A percentile compares a stretch with the other conserved stretches of the same genome.
Evolutionary conservation across 1,140 invertebrate species (phyloP).

Genomic region (Plectrocnemia conspersa): DNA sequence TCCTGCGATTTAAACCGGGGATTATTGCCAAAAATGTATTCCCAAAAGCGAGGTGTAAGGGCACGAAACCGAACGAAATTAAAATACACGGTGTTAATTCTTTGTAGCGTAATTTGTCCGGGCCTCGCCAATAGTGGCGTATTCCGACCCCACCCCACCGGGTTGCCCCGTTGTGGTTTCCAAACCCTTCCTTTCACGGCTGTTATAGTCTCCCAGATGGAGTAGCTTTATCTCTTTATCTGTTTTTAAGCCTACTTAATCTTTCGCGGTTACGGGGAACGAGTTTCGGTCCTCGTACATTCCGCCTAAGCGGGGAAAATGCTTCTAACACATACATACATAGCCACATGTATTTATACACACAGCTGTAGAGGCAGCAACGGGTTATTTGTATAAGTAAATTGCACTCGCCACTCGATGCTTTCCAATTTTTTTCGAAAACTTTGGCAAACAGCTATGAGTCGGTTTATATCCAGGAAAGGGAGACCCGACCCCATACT

Average conservation of each 20-base stretch:
- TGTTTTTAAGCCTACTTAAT: slow-evolving; percentile 30
- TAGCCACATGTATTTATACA: neutral
- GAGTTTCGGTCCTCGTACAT: neutral
- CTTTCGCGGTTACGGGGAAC: slow-evolving; percentile 24
- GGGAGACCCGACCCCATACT: neutral
- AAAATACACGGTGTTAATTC: no score
- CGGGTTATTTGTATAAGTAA: slow-evolving; percentile 12
- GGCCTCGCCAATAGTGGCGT: no score
- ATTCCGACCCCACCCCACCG: no score
- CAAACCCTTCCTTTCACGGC: slow-evolving; percentile 5
- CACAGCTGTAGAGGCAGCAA: no score
- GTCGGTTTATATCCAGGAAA: neutral
- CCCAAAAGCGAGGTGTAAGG: no score
- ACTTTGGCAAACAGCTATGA: slow-evolving; percentile 2
- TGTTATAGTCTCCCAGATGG: slow-evolving; percentile 8
- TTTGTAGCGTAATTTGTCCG: no score
- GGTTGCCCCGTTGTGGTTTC: slow-evolving; percentile 5
- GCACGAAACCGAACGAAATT: no score
- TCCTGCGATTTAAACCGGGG: no score
- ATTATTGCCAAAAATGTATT: no score
- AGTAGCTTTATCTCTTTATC: slow-evolving; percentile 27
- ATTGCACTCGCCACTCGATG: slow-evolving; percentile 8
- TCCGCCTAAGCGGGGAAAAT: slow-evolving; percentile 7
- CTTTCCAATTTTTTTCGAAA: slow-evolving; percentile 7
- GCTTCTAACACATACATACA: slow-evolving; percentile 1